phyloP scores from a whole-genome alignment of 2,113 vertebrate species.

The Chrysochloris asiatica region DNA sequence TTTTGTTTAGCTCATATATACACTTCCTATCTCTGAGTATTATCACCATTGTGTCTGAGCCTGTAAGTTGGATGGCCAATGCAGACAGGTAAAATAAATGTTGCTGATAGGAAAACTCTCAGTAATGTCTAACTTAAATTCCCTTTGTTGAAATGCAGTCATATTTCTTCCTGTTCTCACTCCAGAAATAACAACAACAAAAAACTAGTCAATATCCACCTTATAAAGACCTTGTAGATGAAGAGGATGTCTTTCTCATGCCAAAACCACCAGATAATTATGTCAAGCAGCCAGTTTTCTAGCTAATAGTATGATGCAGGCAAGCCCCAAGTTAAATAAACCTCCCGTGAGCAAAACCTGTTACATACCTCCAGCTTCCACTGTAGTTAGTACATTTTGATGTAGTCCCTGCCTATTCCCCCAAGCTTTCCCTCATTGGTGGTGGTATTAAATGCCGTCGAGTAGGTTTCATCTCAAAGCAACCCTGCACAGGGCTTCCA shows the following conservation, averaged over 20 bases:
- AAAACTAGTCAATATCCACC: conserved; percentile 51
- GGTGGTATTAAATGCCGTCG: too few species aligned
- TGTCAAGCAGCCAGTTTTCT: background rate
- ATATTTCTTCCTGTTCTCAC: conserved; percentile 52
- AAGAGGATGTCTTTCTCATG: conserved; percentile 41
- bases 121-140: conserved; percentile 62
- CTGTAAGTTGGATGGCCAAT: conserved; percentile 44
- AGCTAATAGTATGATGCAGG: background rate
- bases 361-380: background rate
- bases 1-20: background rate
- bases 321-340: background rate
- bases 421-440: background rate
- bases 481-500: too few species aligned
- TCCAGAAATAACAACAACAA: conserved; percentile 51
- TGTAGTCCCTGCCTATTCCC: background rate
- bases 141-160: conserved; percentile 49
- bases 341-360: background rate
- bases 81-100: conserved; percentile 57
- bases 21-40: background rate
- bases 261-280: background rate
- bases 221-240: conserved; percentile 55
- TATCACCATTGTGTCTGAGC: conserved; percentile 16
- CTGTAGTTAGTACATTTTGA: background rate
- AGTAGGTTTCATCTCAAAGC: too few species aligned
- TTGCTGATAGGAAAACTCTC: conserved; percentile 62